Conservation (phyloP, 2,888 invertebrate species). For the Leucophenga maculata region DNA sequence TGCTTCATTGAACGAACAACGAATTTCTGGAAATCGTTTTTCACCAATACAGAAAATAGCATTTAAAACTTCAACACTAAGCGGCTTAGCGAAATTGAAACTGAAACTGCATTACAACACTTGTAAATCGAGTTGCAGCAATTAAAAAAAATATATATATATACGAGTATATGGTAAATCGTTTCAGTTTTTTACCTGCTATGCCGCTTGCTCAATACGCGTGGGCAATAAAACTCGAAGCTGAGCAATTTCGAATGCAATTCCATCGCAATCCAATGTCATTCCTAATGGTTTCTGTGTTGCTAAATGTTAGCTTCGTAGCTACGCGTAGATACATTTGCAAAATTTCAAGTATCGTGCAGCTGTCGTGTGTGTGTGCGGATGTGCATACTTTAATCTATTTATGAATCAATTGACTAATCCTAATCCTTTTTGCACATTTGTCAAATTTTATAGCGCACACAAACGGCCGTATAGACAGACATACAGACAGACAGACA, state of each 20-base stretch:
- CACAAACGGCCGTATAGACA: neutral
- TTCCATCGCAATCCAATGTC: no score
- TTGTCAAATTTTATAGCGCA: neutral
- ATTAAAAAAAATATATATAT: constrained; percentile 1
- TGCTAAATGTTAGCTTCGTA: neutral
- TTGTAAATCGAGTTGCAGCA: constrained; percentile 5
- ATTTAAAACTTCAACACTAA: no score
- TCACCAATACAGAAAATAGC: neutral
- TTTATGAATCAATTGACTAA: constrained; percentile 14
- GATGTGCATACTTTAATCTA: neutral
- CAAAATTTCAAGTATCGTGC: neutral
- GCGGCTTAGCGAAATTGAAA: neutral
- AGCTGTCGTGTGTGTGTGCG: neutral
- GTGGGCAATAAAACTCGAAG: no score
- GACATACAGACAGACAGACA: neutral
- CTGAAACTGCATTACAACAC: neutral
- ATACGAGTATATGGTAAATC: neutral
- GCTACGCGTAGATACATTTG: neutral
- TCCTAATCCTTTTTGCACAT: constrained; percentile 22
- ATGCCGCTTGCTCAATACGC: no score
- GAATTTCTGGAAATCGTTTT: constrained; percentile 4
- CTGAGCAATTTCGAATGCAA: no score
- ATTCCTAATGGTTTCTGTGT: no score
- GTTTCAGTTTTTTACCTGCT: neutral
- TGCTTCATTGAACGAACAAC: neutral